Base-by-base conservation (phyloP, 2,113 vertebrate species). In the Aspidoscelis tigris region DNA sequence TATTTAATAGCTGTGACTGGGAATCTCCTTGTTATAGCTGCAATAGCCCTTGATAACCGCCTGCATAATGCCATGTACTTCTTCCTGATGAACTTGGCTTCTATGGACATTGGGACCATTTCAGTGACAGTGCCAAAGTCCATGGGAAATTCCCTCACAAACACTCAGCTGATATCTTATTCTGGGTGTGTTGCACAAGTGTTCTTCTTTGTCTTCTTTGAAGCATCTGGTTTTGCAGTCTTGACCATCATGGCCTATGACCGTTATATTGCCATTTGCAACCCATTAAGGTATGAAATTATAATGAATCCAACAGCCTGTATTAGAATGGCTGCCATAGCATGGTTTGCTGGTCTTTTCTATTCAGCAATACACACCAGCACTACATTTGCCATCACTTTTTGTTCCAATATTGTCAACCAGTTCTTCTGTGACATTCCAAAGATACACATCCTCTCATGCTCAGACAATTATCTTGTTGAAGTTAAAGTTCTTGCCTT, bases 161-260 rank as follows among this genome's bases (percentile, higher is more conserved):
- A 84, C 2, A 84, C 39, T 68, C 70, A 41, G 11, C 4, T 2
- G 8, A 84, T 84, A 78, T 77, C 82, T 71, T 84, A 77, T 70
- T 39, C 33, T n/a, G 82, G 33, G 21, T 84, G 82, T 77, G 82
- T 83, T 18, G 64, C 64, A 41, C 61, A 76, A 21, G 75, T 76
- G n/a, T 53, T 76, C 10, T 53, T 33, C 7, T 3, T 44, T 22
- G 2, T 43, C 16, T 44, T 72, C 20, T 43, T 72, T 72, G 5
- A 20, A 22, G 16, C 39, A 9, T 22, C 71, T 9, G 71, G 43
- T 43, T 21, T 72, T 7, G 18, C 41, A 16, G 16, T 72, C 39
- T 20, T 72, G 16, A 72, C 71, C 20, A 8, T 72, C 2, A 72
- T 72, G 71, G 71, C 71, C 0, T 20, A 72, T 72, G 71, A 72